Conservation (phyloP, 2,113 vertebrate species). For the Microcebus murinus region DNA sequence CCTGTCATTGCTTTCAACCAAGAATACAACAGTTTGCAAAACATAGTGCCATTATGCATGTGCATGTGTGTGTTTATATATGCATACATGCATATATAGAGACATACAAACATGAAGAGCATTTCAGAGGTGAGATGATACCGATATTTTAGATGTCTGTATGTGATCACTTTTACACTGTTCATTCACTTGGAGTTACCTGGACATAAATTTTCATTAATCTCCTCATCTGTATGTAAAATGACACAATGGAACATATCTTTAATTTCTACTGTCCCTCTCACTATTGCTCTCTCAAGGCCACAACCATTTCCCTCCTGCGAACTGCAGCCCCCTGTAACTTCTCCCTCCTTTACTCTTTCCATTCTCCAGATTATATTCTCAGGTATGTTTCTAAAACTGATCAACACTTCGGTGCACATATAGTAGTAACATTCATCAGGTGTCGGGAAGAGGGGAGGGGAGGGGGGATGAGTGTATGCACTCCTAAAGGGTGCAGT, state of each 20-base stretch:
- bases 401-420: too few relatives aligned
- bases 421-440: too few relatives aligned
- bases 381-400: neutral
- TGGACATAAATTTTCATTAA: neutral
- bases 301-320: neutral
- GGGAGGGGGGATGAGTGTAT: too few relatives aligned
- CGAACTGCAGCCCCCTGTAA: neutral
- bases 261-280: neutral
- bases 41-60: neutral
- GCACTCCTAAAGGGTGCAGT: too few relatives aligned
- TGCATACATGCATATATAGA: neutral
- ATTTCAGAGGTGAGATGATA: neutral
- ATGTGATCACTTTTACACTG: neutral
- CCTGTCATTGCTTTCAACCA: neutral
- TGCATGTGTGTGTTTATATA: neutral
- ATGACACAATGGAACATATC: neutral
- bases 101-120: neutral
- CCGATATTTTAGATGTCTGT: neutral
- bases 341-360: fast-evolving
- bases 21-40: neutral
- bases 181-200: neutral
- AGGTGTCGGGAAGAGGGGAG: too few relatives aligned
- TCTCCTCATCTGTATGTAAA: neutral
- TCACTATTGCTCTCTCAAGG: fast-evolving
- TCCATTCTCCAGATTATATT: fast-evolving